Conservation (phyloP, 2,888 invertebrate species). For the Oxystoma pomonae region DNA sequence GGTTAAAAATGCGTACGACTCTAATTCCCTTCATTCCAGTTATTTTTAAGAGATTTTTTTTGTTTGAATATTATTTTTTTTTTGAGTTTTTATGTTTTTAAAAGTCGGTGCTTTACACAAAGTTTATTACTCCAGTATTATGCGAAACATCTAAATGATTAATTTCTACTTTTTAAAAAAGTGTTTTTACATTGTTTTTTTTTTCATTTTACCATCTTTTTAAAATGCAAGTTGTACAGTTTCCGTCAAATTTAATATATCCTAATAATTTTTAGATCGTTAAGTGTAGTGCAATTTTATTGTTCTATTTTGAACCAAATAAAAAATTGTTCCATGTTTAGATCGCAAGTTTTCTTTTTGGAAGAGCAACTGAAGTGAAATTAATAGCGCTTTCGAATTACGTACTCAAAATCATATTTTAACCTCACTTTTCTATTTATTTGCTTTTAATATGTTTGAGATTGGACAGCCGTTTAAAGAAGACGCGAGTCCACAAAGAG, state of each 20-base stretch:
- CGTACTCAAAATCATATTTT: too few relatives aligned
- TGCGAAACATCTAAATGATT: conserved; percentile 21
- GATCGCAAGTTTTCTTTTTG: too few relatives aligned
- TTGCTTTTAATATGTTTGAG: too few relatives aligned
- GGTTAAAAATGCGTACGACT: conserved; percentile 31
- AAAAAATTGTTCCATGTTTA: conserved; percentile 25
- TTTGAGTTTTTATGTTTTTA: conserved; percentile 18
- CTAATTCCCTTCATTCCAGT: conserved; percentile 36
- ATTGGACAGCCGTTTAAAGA: too few relatives aligned
- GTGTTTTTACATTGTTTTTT: conserved; percentile 29
- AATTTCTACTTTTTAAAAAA: conserved; percentile 21
- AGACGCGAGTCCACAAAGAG: too few relatives aligned
- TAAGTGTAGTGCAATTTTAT: conserved; percentile 32
- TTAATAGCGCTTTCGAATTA: too few relatives aligned
- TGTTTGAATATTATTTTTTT: conserved; percentile 14
- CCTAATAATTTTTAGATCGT: conserved; percentile 29
- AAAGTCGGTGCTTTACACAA: conserved; percentile 22
- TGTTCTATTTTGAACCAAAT: conserved; percentile 34
- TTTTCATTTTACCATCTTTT: conserved; percentile 23
- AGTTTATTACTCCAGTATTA: conserved; percentile 32
- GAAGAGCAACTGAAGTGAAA: too few relatives aligned
- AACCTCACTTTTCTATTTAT: too few relatives aligned
- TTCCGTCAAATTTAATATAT: conserved; percentile 20
- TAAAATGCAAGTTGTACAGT: conserved; percentile 29
- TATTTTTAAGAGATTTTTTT: conserved; percentile 31